Evolutionary conservation across 2,113 vertebrate genomes (phyloP).

Genomic region (Scomber colias): DNA sequence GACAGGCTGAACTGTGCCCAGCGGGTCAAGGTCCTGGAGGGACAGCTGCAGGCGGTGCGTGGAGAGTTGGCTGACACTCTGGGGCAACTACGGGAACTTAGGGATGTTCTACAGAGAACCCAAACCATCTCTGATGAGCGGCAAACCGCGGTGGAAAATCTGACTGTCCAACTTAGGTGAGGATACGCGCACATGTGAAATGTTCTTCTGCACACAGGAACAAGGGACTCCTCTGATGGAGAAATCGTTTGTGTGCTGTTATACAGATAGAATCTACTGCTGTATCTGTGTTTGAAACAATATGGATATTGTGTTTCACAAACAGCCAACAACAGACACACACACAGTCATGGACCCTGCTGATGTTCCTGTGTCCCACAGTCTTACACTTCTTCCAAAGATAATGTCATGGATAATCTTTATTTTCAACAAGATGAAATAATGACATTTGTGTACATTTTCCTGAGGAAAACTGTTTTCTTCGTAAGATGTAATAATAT

Average conservation of each 20-base stretch:
- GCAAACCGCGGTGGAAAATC: constrained; percentile 82
- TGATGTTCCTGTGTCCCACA: not conserved
- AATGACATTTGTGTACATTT: constrained; percentile 12
- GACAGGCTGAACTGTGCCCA: constrained; percentile 82
- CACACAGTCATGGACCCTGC: not conserved
- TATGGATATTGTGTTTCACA: constrained; percentile 5
- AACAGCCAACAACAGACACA: not conserved
- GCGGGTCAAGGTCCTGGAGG: constrained; percentile 83
- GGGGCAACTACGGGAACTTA: constrained; percentile 85
- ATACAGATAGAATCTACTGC: not conserved
- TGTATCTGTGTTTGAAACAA: not conserved
- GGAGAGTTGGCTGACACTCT: constrained; percentile 84
- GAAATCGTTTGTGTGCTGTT: not conserved
- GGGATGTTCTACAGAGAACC: constrained; percentile 86
- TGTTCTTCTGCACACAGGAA: constrained; percentile 20
- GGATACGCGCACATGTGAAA: constrained; percentile 36
- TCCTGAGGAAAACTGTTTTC: not conserved
- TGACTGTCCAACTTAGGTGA: constrained; percentile 91
- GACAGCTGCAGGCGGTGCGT: constrained; percentile 84
- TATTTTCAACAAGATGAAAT: not conserved
- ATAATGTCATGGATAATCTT: not conserved
- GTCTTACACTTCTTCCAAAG: not conserved
- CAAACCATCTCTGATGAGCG: constrained; percentile 88
- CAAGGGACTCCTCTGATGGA: not conserved
- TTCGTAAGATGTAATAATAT: constrained; percentile 3